Base-by-base conservation (phyloP, 2,888 invertebrate species). In the Lordiphosa fenestrarum region DNA sequence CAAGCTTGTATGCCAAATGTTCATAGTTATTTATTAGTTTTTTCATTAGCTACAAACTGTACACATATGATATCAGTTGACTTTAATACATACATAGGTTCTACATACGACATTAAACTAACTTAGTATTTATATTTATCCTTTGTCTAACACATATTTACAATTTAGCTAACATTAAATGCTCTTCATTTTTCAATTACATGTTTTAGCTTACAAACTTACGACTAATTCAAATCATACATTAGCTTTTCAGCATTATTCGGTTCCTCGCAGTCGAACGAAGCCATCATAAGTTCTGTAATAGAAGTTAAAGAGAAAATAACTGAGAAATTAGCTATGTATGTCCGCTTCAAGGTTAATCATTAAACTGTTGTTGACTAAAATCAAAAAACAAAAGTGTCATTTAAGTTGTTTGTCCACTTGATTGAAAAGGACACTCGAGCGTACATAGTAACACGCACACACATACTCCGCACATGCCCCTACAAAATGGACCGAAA, bases 251-350 rank as follows among this genome's bases (percentile, higher is more conserved):
- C 88, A 48, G 87, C 87, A 68, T 86, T 85, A 53, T 87, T 88
- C n/a, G 88, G 87, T 73, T 87, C 87, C 65, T 88, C 88, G 61
- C 88, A 88, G 64, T 88, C 88, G 62, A 88, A 88, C 46, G 88
- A 88, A 55, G 88, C 88, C 85, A 88, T 84, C 88, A 88, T 88
- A 49, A 88, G 73, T 75, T 88, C 88, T 88, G 81, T 0, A 85
- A 86, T 44, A 12, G 44, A 19, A 37, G 13, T 13, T 53, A 38
- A 33, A 50, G 42, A 49, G 21, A 6, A 12, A 53, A 25, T 42
- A 7, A 37, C 13, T 1, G 3, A n/a, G 9, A n/a, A 39, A 49
- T 30, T 44, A 12, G 19, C 3, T 10, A 33, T 12, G 21, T 38
- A 55, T 35, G 5, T 42, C n/a, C 25, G 41, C 7, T 21, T 41